Evolutionary conservation across 2,113 vertebrate genomes (phyloP).

Genomic region (Triplophysa rosa): DNA sequence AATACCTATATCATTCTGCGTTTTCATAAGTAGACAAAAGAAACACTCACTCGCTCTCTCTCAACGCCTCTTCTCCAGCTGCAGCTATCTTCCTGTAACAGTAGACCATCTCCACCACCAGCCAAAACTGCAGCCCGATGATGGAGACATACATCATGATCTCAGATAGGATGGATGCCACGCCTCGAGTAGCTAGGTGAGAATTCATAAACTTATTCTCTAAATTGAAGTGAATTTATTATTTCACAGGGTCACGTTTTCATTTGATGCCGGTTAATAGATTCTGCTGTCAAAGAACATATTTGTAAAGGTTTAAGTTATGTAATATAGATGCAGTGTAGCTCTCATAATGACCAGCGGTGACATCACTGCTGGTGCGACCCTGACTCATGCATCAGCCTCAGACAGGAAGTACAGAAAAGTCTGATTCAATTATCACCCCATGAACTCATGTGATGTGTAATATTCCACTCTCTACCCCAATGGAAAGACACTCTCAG

Average conservation of each 20-base stretch:
- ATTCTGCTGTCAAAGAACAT: too few species aligned
- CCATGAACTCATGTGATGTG: background rate
- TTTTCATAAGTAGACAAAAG: background rate
- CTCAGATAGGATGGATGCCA: slow-evolving; percentile 87
- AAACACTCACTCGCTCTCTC: slow-evolving; percentile 83
- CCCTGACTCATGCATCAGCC: background rate
- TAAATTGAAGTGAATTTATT: background rate
- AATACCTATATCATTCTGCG: too few species aligned
- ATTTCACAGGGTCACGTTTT: background rate
- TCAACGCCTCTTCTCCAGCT: slow-evolving; percentile 79
- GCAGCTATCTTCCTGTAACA: slow-evolving; percentile 88
- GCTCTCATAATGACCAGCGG: background rate
- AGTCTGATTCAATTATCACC: background rate
- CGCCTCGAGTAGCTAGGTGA: slow-evolving; percentile 76
- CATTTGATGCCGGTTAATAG: too few species aligned
- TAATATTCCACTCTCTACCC: background rate
- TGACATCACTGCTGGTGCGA: slow-evolving; percentile 15
- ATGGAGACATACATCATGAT: slow-evolving; percentile 94
- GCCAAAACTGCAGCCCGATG: slow-evolving; percentile 88
- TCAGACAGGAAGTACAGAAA: background rate
- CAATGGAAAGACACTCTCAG: background rate
- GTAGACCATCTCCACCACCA: slow-evolving; percentile 89
- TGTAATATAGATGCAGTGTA: background rate
- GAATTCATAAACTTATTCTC: background rate
- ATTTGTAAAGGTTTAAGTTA: background rate